A percentile compares a stretch with the other conserved stretches of the same genome.
phyloP scores from a whole-genome alignment of 2,797 vertebrate species.

The Acrocephalus scirpaceus region DNA sequence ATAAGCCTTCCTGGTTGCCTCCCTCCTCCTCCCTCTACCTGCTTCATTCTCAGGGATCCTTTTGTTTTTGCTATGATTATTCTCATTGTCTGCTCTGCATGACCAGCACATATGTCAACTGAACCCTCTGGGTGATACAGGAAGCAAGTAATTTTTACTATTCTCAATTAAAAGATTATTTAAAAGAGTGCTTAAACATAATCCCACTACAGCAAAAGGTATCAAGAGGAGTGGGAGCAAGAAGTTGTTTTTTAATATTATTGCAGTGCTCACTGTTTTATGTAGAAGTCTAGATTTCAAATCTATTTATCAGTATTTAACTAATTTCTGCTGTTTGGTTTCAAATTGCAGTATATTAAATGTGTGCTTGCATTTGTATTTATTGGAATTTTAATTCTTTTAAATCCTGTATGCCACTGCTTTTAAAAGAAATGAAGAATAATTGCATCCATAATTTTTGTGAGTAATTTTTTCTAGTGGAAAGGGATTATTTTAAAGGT shows the following conservation, averaged over 20 bases:
- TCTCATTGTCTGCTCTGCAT: not conserved
- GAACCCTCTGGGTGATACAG: not conserved
- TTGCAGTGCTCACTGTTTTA: not conserved
- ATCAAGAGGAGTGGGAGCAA: not conserved
- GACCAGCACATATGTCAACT: not conserved
- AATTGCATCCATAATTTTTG: conserved; percentile 23
- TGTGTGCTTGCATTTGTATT: not conserved
- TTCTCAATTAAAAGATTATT: not conserved
- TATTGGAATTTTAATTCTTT: conserved; percentile 36
- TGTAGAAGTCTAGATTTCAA: conserved; percentile 14
- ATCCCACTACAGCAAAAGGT: not conserved
- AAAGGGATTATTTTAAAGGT: conserved; percentile 43
- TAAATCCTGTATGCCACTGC: not conserved
- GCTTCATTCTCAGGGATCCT: not conserved
- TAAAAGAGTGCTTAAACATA: not conserved
- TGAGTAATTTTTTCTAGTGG: conserved; percentile 38
- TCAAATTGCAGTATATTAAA: not conserved
- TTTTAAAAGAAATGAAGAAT: conserved; percentile 11
- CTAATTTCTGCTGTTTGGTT: not conserved
- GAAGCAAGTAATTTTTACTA: not conserved
- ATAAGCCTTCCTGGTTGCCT: conserved; percentile 28
- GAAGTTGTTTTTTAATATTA: not conserved
- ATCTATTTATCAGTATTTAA: not conserved
- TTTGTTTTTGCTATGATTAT: not conserved
- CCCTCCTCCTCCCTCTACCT: not conserved